Conservation (phyloP, 2,888 invertebrate genomes). For the Drosophila meridiana region DNA sequence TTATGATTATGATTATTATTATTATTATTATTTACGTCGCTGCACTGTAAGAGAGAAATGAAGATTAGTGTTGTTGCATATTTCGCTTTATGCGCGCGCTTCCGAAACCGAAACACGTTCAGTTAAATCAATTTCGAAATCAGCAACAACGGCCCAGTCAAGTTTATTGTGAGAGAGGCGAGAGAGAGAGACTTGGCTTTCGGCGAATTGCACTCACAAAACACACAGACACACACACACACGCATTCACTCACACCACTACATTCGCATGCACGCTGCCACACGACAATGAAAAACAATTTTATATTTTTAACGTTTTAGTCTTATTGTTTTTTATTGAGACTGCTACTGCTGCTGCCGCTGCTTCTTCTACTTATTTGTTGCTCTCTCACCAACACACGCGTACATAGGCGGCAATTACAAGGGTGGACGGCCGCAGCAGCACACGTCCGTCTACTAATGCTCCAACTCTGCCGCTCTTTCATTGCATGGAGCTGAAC, state of each 20-base stretch:
- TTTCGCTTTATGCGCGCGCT: conserved; percentile 55
- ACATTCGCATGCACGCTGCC: conserved; percentile 29
- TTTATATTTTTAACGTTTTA: conserved; percentile 55
- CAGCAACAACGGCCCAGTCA: conserved; percentile 54
- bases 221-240: conserved; percentile 28
- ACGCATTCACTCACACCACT: neutral
- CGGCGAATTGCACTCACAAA: conserved; percentile 51
- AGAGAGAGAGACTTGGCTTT: conserved; percentile 29
- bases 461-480: conserved; percentile 31
- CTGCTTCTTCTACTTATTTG: conserved; percentile 59
- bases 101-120: conserved; percentile 65
- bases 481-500: conserved; percentile 36
- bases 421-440: conserved; percentile 72
- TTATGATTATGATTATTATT: conserved; percentile 1
- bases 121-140: conserved; percentile 76
- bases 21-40: conserved; percentile 40
- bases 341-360: conserved; percentile 19
- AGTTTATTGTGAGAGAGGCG: conserved; percentile 18
- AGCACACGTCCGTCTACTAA: conserved; percentile 35
- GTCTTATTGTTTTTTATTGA: conserved; percentile 66
- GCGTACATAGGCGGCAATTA: conserved; percentile 63
- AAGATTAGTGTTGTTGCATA: conserved; percentile 44
- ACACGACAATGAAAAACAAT: conserved; percentile 65
- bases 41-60: conserved; percentile 34
- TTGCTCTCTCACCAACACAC: conserved; percentile 55